Conservation (phyloP, 1,140 invertebrate species). For the Leucophenga varia region DNA sequence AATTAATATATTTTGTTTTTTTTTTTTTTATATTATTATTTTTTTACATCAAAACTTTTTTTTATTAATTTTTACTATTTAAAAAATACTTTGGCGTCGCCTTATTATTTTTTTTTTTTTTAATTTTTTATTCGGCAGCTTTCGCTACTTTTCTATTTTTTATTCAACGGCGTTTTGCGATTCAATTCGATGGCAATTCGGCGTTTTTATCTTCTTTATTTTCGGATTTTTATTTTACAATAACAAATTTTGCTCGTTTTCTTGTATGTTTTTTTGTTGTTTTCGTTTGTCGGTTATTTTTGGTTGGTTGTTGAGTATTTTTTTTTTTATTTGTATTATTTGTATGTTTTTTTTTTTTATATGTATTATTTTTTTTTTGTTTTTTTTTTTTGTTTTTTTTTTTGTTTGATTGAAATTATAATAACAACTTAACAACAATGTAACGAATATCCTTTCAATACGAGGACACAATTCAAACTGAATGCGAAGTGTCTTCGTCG, state of each 20-base stretch:
- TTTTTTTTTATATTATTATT: no score
- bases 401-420: slow-evolving; percentile 41
- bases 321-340: slow-evolving; percentile 20
- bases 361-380: slow-evolving; percentile 19
- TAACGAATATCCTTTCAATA: slow-evolving; percentile 58
- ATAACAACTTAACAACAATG: slow-evolving; percentile 58
- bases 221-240: no score
- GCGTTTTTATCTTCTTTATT: no score
- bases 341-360: slow-evolving; percentile 24
- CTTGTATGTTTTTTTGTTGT: slow-evolving; percentile 1
- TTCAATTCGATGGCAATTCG: no score
- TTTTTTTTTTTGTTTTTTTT: slow-evolving; percentile 41
- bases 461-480: slow-evolving; percentile 57
- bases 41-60: no score
- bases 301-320: slow-evolving; percentile 20
- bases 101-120: slow-evolving; percentile 16
- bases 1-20: no score
- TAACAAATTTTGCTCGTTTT: background rate
- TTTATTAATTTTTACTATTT: no score
- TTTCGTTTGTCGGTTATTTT: no score
- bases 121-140: slow-evolving; percentile 14
- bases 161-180: no score
- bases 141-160: no score
- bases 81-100: slow-evolving; percentile 7
- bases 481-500: slow-evolving; percentile 49